A percentile compares a stretch with the other conserved stretches of the same genome.
Conservation (phyloP, 2,113 vertebrate genomes). For the Reinhardtius hippoglossoides region DNA sequence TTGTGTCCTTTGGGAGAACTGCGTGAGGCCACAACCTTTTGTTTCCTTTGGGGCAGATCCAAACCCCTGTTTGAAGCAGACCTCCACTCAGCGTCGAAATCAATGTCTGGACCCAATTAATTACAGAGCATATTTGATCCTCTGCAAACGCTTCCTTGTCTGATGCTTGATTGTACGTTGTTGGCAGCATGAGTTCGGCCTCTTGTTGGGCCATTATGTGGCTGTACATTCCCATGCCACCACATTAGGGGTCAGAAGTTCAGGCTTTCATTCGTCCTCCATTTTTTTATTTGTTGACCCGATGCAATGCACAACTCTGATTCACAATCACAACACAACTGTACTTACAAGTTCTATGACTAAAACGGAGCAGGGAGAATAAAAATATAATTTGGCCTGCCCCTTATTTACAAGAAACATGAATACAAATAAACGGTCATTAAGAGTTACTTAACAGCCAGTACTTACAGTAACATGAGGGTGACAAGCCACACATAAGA, state of each 20-base stretch:
- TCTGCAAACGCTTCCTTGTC: conserved; percentile 23
- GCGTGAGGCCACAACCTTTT: conserved; percentile 60
- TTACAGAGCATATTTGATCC: conserved; percentile 48
- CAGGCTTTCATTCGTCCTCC: not conserved
- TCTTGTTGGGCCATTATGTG: conserved; percentile 9
- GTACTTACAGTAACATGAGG: too few species aligned
- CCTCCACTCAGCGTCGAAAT: conserved; percentile 53
- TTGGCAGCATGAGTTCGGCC: conserved; percentile 15
- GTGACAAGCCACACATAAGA: too few species aligned
- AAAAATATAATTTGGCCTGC: too few species aligned
- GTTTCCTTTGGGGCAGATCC: conserved; percentile 49
- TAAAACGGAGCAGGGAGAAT: too few species aligned
- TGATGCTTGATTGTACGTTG: conserved; percentile 27
- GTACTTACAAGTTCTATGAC: too few species aligned
- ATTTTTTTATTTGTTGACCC: not conserved
- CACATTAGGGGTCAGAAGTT: not conserved
- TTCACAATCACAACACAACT: too few species aligned
- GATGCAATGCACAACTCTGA: too few species aligned
- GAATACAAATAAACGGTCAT: too few species aligned
- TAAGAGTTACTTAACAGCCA: too few species aligned
- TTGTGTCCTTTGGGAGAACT: conserved; percentile 62
- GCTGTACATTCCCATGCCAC: conserved; percentile 29
- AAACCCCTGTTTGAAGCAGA: conserved; percentile 52
- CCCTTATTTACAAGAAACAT: too few species aligned
- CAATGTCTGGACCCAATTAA: conserved; percentile 62